phyloP scores from a whole-genome alignment of 1,140 invertebrate species.

The Sycophaga agraensis region DNA sequence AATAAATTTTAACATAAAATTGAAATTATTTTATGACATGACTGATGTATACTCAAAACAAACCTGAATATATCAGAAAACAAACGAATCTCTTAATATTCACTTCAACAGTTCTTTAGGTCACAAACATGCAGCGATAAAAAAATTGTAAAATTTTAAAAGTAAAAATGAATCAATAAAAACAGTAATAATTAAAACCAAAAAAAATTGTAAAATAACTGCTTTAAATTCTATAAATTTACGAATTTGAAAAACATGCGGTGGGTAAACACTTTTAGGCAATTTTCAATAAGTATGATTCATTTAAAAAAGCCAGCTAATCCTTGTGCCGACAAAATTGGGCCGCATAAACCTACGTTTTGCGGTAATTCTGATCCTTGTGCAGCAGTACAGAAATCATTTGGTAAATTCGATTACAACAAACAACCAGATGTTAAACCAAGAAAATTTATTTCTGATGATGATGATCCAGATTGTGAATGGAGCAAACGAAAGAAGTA shows the following conservation, averaged over 20 bases:
- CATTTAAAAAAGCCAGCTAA: too few species aligned
- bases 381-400: neutral
- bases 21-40: too few species aligned
- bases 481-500: slow-evolving; percentile 5
- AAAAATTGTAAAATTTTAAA: neutral
- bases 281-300: too few species aligned
- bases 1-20: too few species aligned
- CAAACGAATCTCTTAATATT: neutral
- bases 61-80: slow-evolving; percentile 14
- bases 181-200: neutral
- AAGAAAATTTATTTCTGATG: neutral
- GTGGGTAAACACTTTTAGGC: too few species aligned
- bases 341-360: too few species aligned
- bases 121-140: neutral
- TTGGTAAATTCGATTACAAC: neutral
- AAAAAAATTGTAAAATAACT: neutral
- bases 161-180: neutral
- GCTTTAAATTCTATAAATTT: too few species aligned
- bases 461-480: slow-evolving; percentile 13
- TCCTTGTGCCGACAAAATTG: too few species aligned
- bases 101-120: slow-evolving; percentile 1
- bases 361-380: neutral
- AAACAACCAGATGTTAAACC: neutral
- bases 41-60: neutral
- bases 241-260: too few species aligned